Evolutionary conservation across 2,888 invertebrate species (phyloP).

Genomic region (Noctua janthe): DNA sequence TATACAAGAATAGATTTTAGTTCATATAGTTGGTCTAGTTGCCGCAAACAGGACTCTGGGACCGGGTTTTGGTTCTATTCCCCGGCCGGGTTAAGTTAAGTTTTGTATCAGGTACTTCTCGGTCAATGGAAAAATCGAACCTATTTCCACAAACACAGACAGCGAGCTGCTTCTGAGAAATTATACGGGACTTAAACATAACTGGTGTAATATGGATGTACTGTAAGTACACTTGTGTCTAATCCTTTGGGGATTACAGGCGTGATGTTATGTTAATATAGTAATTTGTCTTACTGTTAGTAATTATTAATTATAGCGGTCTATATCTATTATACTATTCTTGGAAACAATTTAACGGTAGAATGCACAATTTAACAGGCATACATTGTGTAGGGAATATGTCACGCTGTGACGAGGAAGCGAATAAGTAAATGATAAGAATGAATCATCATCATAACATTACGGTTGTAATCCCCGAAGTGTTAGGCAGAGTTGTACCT

Average conservation of each 20-base stretch:
- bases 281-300: background rate
- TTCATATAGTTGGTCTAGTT: background rate
- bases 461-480: background rate
- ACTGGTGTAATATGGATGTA: background rate
- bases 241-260: background rate
- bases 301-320: background rate
- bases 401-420: background rate
- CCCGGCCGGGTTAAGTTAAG: background rate
- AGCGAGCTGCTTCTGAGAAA: no score
- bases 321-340: background rate
- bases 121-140: no score
- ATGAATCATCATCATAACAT: background rate
- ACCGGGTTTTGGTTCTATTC: background rate
- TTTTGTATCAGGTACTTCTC: background rate
- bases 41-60: background rate
- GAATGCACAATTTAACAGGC: conserved; percentile 1
- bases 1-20: background rate
- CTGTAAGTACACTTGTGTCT: background rate
- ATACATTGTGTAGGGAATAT: background rate
- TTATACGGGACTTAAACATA: background rate
- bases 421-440: background rate
- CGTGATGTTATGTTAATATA: background rate
- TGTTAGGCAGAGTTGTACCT: background rate
- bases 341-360: background rate
- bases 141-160: no score